A percentile compares a stretch with the other conserved stretches of the same genome.
These are phyloP conservation scores for Bufotes viridis DNA, from an alignment of 2,797 vertebrate species.

Conservation along the genomic window DNA sequence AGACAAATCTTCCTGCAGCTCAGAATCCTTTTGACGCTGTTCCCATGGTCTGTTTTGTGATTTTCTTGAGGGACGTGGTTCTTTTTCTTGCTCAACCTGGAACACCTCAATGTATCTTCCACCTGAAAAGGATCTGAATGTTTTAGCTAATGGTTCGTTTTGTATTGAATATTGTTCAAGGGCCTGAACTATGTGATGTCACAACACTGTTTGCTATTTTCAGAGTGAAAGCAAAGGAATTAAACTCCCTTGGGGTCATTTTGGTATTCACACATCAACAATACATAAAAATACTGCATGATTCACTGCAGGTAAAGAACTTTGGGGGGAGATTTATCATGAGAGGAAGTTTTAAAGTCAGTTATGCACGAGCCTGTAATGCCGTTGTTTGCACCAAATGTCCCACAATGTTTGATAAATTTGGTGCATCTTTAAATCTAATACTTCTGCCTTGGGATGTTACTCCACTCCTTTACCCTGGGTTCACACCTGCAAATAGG, in stretches of 20 bases:
- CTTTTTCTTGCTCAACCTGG: conserved; percentile 63
- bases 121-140: conserved; percentile 70
- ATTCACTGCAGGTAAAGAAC: too few relatives aligned
- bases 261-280: too few relatives aligned
- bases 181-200: background rate
- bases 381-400: too few relatives aligned
- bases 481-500: too few relatives aligned
- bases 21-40: conserved; percentile 79
- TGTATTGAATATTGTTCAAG: background rate
- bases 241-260: background rate
- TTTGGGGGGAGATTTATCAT: too few relatives aligned
- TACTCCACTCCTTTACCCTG: too few relatives aligned
- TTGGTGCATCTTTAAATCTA: too few relatives aligned
- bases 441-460: too few relatives aligned
- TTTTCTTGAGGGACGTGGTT: conserved; percentile 61
- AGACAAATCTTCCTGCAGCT: conserved; percentile 91
- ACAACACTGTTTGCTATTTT: background rate
- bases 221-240: background rate
- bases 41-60: conserved; percentile 75
- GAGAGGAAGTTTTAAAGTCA: too few relatives aligned
- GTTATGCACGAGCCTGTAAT: too few relatives aligned
- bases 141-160: background rate
- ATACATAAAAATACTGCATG: too few relatives aligned
- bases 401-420: too few relatives aligned
- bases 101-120: conserved; percentile 89